Evolutionary conservation across 2,888 invertebrate genomes (phyloP).

Genomic region (Apodemia hepburni): DNA sequence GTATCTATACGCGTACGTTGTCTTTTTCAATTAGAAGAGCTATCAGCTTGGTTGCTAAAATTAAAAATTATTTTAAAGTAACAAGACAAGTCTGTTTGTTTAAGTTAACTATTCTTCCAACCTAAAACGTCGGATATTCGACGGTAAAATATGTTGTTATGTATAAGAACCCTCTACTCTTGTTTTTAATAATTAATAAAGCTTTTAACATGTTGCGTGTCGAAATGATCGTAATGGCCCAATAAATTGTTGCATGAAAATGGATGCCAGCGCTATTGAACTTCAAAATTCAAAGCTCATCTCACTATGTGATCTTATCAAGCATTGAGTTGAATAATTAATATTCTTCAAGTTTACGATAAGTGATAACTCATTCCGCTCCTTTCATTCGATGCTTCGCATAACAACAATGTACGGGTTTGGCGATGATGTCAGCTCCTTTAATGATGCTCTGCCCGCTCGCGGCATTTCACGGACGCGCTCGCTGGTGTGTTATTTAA

Average conservation of each 20-base stretch:
- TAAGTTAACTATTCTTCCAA: no score
- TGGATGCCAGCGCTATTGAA: slow-evolving; percentile 61
- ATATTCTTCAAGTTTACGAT: slow-evolving; percentile 55
- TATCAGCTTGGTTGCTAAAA: no score
- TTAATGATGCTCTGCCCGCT: slow-evolving; percentile 41
- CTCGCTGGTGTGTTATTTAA: slow-evolving; percentile 37
- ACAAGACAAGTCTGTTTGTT: no score
- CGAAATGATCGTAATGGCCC: slow-evolving; percentile 56
- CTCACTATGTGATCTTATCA: slow-evolving; percentile 27
- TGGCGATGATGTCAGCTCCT: slow-evolving; percentile 75
- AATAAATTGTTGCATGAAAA: slow-evolving; percentile 51
- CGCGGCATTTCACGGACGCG: slow-evolving; percentile 54
- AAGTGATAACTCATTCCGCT: slow-evolving; percentile 56
- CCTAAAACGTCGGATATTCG: no score
- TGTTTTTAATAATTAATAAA: slow-evolving; percentile 40
- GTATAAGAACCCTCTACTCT: no score
- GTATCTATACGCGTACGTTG: no score
- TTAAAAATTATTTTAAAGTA: no score
- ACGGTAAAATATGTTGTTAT: no score
- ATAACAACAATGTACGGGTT: slow-evolving; percentile 63
- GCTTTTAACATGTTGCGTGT: slow-evolving; percentile 59
- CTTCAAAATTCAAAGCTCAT: slow-evolving; percentile 44
- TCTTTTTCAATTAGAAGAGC: no score
- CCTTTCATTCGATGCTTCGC: slow-evolving; percentile 54
- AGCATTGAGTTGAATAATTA: slow-evolving; percentile 46